Base-by-base conservation (phyloP, 2,797 vertebrate species). In the Cynopterus sphinx region DNA sequence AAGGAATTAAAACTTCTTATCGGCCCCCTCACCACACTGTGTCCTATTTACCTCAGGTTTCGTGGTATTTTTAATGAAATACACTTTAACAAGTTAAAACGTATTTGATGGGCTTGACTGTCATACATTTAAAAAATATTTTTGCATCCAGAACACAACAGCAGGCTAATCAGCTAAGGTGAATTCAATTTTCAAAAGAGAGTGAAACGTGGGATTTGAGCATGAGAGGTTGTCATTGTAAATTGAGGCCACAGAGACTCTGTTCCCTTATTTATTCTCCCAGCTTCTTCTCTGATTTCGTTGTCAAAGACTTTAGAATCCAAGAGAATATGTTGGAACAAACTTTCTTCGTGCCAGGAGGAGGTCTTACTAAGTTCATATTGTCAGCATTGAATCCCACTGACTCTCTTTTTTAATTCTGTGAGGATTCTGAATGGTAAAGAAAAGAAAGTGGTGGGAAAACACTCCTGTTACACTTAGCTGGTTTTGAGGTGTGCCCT, bases 121-220 rank as follows among this genome's bases (percentile, higher is more conserved):
- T 31, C 31, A 51, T 59, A 31, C 36, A 61, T 84, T 90, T 57
- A 16, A 36, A 92, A 89, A 85, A 49, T 93, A 43, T 61, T 79
- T 73, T 88, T 86, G 26, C 5, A 73, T 26, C n/a, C 36, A 46
- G 17, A 96, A 87, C 39, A 79, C n/a, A 84, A 87, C 91, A 87
- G 22, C 39, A 87, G 51, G 13, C 36, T 87, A 22, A 89, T 68
- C 2, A 41, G n/a, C 19, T 31, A 63, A 97, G 10, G 12, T 86
- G 43, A 92, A 36, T 68, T 71, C 86, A 31, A 16, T 87, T 73
- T 92, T 70, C 65, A 65, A 88, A 81, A 26, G 2, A 51, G 26
- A 75, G 17, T 53, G 3, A 74, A 78, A 63, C 2, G 3, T 28
- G 61, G 21, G 46, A 68, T 71, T 41, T 78, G 16, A 43, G 33